Evolutionary conservation across 2,888 invertebrate species (phyloP), one percentile per base, ranked within the genome.

Genomic region (Mesorhabditis belari): DNA sequence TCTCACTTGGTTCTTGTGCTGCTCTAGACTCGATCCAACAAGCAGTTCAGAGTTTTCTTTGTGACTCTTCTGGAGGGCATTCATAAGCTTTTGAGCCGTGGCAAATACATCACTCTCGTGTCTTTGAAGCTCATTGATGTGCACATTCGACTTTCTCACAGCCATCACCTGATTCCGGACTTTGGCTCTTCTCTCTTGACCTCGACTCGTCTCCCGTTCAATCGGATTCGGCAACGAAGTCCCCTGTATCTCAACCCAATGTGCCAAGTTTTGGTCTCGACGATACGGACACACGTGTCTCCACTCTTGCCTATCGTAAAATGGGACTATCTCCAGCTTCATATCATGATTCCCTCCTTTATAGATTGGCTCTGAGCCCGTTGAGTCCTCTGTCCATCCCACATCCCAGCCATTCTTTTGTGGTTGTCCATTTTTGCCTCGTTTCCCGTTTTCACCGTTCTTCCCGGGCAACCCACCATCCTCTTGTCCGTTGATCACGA

Each of bases 401-500:
- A 55, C n/a, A 55, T 55, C 55, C 55, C 55, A 55, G 5, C 55
- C 55, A n/a, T 24, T 49, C 19, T 56, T 55, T 17, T 56, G 55
- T 27, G 44, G 44, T 4, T 1, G 2, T 55, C 60, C 60, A 56
- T 55, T 35, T 0, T 23, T 50, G 5, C 60, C 60, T n/a, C 5
- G 23, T 4, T 27, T 35, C 56, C 60, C 60, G 49, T 60, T 5
- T 49, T 49, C 35, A 3, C 55, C 60, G 3, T 35, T 53, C 51
- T 60, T 51, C 21, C 60, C 60, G 3, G 17, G 24, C 25, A 35
- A 28, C 3, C 60, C 60, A 49, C 29, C n/a, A n/a, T 5, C 4
- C 6, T 44, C 27, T 26, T 23, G 26, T 60, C 35, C 9, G 56
- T 25, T 4, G 50, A 49, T 17, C 29, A 29, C 17, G 5, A 25